Evolutionary conservation across 2,113 vertebrate genomes (phyloP).

Genomic region (Xerus inauris): DNA sequence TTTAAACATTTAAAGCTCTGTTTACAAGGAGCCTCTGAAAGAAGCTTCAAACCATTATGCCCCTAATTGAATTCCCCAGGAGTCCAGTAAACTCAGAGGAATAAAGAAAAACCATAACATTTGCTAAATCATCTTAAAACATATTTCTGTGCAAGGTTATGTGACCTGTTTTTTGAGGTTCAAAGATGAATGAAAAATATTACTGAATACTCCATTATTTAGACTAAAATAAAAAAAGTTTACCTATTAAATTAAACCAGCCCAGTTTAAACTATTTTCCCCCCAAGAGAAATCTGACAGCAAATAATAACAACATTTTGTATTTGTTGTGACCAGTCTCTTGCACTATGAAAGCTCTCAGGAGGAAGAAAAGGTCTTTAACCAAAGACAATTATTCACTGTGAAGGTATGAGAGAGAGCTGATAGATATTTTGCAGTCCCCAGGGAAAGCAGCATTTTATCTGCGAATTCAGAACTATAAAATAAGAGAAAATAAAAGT

Average conservation of each 20-base stretch:
- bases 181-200: slow-evolving; percentile 83
- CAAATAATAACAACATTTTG: slow-evolving; percentile 48
- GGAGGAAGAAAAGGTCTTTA: slow-evolving; percentile 27
- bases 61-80: slow-evolving; percentile 91
- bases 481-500: slow-evolving; percentile 50
- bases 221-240: slow-evolving; percentile 83
- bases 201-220: slow-evolving; percentile 84
- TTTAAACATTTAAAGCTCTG: slow-evolving; percentile 91
- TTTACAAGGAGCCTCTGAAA: slow-evolving; percentile 90
- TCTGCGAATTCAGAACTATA: slow-evolving; percentile 44
- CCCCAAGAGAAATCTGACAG: slow-evolving; percentile 48
- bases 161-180: slow-evolving; percentile 84
- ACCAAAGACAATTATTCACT: slow-evolving; percentile 42
- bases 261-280: slow-evolving; percentile 79
- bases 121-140: slow-evolving; percentile 88
- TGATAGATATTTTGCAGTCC: slow-evolving; percentile 33
- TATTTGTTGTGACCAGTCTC: background rate
- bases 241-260: slow-evolving; percentile 84
- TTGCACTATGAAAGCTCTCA: background rate
- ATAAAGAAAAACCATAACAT: slow-evolving; percentile 90
- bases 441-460: slow-evolving; percentile 25
- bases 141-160: slow-evolving; percentile 88
- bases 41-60: slow-evolving; percentile 91
- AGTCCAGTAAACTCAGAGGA: slow-evolving; percentile 89
- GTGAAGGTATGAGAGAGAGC: slow-evolving; percentile 23